These are phyloP conservation scores for Theretra japonica DNA, from an alignment of 2,888 invertebrate genomes.

Conservation along the genomic window DNA sequence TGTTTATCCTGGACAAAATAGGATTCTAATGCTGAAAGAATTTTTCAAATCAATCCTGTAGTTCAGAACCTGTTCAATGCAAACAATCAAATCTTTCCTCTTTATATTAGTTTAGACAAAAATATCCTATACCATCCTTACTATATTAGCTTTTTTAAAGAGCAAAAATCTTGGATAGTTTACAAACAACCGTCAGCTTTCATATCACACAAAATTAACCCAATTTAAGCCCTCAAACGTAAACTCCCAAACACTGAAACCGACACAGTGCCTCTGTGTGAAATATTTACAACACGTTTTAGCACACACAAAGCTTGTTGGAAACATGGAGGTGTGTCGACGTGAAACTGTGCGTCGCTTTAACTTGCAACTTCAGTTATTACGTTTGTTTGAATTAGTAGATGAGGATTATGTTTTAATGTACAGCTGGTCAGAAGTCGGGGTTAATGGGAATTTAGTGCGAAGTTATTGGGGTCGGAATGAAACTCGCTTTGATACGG, in stretches of 20 bases:
- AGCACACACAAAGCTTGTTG: not conserved
- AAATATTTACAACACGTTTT: not conserved
- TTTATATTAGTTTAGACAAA: too few relatives aligned
- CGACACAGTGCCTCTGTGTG: not conserved
- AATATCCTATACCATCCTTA: too few relatives aligned
- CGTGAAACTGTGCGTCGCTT: not conserved
- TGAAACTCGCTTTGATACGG: not conserved
- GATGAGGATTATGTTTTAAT: not conserved
- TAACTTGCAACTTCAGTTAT: constrained; percentile 6
- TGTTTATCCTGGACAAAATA: too few relatives aligned
- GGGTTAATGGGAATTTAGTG: not conserved
- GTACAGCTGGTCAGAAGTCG: not conserved
- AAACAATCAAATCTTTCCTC: too few relatives aligned
- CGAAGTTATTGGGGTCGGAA: not conserved
- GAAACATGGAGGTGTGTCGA: not conserved
- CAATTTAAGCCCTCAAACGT: constrained; percentile 35
- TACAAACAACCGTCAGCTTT: constrained; percentile 27
- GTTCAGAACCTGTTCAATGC: too few relatives aligned
- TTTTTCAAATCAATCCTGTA: too few relatives aligned
- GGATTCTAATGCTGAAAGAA: too few relatives aligned
- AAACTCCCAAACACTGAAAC: not conserved
- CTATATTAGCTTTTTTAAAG: too few relatives aligned
- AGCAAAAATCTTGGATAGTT: too few relatives aligned
- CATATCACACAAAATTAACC: constrained; percentile 38
- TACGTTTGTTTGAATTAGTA: constrained; percentile 27